A percentile compares a stretch with the other conserved stretches of the same genome.
These are phyloP conservation scores for Heliconius sara DNA, from an alignment of 2,888 invertebrate genomes.

Conservation along the genomic window DNA sequence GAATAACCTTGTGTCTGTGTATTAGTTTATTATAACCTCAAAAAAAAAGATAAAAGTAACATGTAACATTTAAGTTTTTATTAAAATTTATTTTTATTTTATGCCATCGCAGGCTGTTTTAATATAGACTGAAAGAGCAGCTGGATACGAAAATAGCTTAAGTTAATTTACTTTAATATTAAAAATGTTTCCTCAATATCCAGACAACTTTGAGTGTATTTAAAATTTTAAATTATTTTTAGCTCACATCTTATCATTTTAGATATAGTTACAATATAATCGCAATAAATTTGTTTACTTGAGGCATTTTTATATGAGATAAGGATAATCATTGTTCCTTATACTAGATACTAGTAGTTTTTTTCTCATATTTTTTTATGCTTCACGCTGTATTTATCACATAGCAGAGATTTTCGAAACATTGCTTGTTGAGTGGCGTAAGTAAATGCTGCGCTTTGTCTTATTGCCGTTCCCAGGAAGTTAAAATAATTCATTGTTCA, in stretches of 20 bases:
- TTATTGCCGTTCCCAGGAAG: background rate
- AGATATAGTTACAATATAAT: background rate
- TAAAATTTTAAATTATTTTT: conserved; percentile 7
- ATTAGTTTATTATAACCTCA: background rate
- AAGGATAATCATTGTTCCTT: too few relatives aligned
- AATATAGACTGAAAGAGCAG: conserved; percentile 3
- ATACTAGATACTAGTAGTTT: too few relatives aligned
- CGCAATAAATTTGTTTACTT: background rate
- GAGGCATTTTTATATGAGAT: too few relatives aligned
- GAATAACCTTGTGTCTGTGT: too few relatives aligned
- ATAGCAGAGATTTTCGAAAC: too few relatives aligned
- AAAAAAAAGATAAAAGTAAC: background rate
- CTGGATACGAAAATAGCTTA: background rate
- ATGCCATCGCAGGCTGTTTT: background rate
- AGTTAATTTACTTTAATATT: conserved; percentile 34
- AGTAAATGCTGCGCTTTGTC: background rate
- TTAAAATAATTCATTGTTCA: background rate
- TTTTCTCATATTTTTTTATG: too few relatives aligned
- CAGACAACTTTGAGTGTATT: conserved; percentile 3
- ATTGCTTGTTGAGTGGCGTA: too few relatives aligned
- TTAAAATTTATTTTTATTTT: background rate
- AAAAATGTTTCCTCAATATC: conserved; percentile 22
- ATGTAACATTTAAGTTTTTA: background rate
- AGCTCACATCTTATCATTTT: background rate
- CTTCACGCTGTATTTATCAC: too few relatives aligned